phyloP scores from a whole-genome alignment of 2,888 invertebrate genomes.

The Cerceris ruficornis region DNA sequence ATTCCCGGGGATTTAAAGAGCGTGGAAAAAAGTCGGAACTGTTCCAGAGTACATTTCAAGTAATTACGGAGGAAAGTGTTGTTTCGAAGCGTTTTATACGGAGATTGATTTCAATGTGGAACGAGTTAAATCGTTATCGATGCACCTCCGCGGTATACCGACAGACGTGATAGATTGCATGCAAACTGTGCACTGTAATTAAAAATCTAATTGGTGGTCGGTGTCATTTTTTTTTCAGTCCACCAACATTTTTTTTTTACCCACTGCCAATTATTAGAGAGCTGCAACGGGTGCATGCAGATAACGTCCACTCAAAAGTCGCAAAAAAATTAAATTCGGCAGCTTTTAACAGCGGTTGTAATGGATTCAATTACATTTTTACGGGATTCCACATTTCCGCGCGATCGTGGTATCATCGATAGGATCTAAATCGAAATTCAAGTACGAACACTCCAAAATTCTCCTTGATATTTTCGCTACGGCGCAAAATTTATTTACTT shows the following conservation, averaged over 20 bases:
- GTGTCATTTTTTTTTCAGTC: conserved; percentile 35
- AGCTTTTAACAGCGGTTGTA: conserved; percentile 30
- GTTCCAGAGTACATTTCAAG: no score
- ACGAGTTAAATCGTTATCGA: not conserved
- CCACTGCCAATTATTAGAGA: conserved; percentile 46
- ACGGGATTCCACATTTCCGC: conserved; percentile 14
- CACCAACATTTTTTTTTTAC: conserved; percentile 36
- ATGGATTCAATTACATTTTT: conserved; percentile 44
- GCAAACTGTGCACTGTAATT: conserved; percentile 26
- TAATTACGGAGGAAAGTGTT: not conserved
- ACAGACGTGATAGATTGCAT: conserved; percentile 7
- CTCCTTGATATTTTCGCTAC: not conserved
- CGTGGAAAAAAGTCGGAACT: not conserved
- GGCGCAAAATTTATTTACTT: no score
- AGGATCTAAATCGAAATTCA: conserved; percentile 22
- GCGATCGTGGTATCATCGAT: conserved; percentile 13
- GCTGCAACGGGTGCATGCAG: conserved; percentile 16
- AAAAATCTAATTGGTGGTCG: conserved; percentile 40
- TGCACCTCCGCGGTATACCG: no score
- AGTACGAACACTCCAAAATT: conserved; percentile 2
- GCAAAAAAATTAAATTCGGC: conserved; percentile 3
- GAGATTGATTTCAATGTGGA: not conserved
- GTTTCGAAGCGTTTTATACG: not conserved
- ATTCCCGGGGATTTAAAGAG: not conserved
- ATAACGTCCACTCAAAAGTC: conserved; percentile 17